Conservation (phyloP, 2,888 invertebrate species). For the Eupithecia tripunctaria region DNA sequence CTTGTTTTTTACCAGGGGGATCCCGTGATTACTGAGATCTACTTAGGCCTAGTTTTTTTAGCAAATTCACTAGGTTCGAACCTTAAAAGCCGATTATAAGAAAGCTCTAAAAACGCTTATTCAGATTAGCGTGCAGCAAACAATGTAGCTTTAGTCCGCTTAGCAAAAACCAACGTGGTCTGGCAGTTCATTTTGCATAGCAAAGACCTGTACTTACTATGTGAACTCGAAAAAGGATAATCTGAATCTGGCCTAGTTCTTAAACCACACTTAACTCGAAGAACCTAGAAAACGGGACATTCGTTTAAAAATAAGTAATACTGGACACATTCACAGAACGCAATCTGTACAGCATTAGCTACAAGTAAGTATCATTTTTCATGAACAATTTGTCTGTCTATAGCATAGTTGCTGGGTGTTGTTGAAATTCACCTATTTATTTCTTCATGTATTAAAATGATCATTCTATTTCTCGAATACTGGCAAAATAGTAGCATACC, state of each 20-base stretch:
- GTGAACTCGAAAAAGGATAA: not conserved
- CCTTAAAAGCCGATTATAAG: not conserved
- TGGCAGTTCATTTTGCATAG: conserved; percentile 7
- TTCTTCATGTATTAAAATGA: not conserved
- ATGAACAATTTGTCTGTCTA: not conserved
- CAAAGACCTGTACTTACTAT: not conserved
- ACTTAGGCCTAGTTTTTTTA: too few species aligned
- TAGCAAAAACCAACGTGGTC: not conserved
- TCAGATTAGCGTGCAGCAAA: conserved; percentile 11
- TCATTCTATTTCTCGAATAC: not conserved
- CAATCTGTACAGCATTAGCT: not conserved
- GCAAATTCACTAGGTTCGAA: too few species aligned
- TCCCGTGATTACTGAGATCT: too few species aligned
- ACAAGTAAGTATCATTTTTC: too few species aligned
- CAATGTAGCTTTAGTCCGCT: not conserved
- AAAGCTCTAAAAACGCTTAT: not conserved
- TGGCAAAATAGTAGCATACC: not conserved
- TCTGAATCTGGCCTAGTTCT: not conserved
- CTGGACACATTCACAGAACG: not conserved
- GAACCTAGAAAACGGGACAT: not conserved
- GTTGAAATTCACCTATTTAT: not conserved
- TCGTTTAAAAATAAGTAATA: not conserved
- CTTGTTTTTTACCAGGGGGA: too few species aligned
- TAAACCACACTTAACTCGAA: not conserved
- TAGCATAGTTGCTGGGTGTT: not conserved